Evolutionary conservation across 2,797 vertebrate genomes (phyloP).

Genomic region (Pogoniulus pusillus): DNA sequence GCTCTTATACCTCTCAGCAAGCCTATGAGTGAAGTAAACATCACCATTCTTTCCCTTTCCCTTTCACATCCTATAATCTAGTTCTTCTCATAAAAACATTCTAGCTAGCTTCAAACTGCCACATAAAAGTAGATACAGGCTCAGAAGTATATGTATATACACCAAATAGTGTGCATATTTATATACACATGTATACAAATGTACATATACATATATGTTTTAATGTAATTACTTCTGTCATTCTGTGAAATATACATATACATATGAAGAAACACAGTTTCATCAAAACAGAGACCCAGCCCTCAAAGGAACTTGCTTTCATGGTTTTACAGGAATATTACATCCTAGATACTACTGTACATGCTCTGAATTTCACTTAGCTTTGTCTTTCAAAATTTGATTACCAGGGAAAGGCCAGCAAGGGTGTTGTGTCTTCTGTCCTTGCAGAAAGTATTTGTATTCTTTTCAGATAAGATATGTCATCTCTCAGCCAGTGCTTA

Average conservation of each 20-base stretch:
- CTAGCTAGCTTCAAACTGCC: too few species aligned
- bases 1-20: too few species aligned
- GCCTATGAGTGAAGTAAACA: too few species aligned
- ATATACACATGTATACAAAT: too few species aligned
- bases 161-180: not conserved
- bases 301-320: not conserved
- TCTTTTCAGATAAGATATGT: not conserved
- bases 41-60: too few species aligned
- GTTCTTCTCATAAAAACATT: too few species aligned
- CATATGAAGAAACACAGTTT: not conserved
- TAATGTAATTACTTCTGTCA: too few species aligned
- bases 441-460: not conserved
- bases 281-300: not conserved
- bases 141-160: too few species aligned
- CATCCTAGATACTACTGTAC: not conserved
- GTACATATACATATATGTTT: too few species aligned
- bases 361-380: not conserved
- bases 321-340: not conserved
- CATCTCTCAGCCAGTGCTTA: not conserved
- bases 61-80: too few species aligned
- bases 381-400: not conserved
- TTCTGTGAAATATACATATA: too few species aligned
- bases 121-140: not conserved
- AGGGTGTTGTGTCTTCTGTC: not conserved
- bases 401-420: not conserved